These are phyloP conservation scores for Brachyistius frenatus DNA, from an alignment of 2,113 vertebrate species.

Conservation along the genomic window DNA sequence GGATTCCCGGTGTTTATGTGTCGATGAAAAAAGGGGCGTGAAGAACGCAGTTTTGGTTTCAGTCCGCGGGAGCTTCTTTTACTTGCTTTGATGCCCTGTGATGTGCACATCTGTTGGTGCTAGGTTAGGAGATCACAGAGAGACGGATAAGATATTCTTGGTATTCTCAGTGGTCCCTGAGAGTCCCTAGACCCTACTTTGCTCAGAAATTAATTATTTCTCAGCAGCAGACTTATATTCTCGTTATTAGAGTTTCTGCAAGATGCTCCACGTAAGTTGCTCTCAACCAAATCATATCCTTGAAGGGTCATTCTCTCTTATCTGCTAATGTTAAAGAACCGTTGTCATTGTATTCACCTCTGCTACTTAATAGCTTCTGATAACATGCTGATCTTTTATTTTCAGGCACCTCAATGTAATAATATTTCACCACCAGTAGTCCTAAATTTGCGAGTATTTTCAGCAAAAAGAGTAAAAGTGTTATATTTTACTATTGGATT, in stretches of 20 bases:
- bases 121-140: conserved; percentile 47
- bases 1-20: neutral
- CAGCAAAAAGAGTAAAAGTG: too few species aligned
- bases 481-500: too few species aligned
- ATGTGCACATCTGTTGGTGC: conserved; percentile 3
- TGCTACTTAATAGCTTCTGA: neutral
- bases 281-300: neutral
- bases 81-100: neutral
- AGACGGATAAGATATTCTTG: conserved; percentile 68
- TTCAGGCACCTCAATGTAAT: neutral
- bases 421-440: neutral
- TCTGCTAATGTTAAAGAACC: neutral
- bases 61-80: neutral
- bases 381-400: too few species aligned
- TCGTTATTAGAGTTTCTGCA: neutral
- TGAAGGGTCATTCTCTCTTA: neutral
- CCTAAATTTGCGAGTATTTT: neutral
- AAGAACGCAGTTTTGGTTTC: neutral
- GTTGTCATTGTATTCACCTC: neutral
- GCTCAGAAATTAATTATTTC: conserved; percentile 58
- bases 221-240: conserved; percentile 26
- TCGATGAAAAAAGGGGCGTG: neutral
- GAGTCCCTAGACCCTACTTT: conserved; percentile 61
- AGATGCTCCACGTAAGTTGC: neutral
- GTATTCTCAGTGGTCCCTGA: conserved; percentile 61